A percentile compares a stretch with the other conserved stretches of the same genome.
These are phyloP conservation scores for Gerris buenoi DNA, from an alignment of 1,140 invertebrate species.

Conservation along the genomic window DNA sequence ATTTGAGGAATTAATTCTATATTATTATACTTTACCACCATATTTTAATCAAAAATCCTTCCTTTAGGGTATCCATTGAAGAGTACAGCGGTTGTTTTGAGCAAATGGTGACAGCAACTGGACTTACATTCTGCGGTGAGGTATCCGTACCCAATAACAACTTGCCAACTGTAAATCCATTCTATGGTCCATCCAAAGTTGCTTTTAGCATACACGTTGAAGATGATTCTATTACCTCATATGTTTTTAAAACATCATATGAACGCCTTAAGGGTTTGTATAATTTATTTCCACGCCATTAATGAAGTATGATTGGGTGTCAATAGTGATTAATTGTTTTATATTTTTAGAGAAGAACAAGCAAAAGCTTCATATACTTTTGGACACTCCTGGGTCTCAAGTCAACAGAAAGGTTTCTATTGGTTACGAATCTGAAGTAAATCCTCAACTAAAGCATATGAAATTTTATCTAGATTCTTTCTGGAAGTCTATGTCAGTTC, in stretches of 20 bases:
- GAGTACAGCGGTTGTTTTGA: slow-evolving; percentile 52
- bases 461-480: slow-evolving; percentile 41
- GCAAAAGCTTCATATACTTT: slow-evolving; percentile 8
- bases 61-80: slow-evolving; percentile 24
- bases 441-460: slow-evolving; percentile 36
- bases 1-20: no score
- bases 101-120: slow-evolving; percentile 46
- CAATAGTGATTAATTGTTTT: neutral
- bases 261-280: slow-evolving; percentile 20
- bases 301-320: no score
- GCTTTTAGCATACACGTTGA: slow-evolving; percentile 44
- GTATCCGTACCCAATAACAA: slow-evolving; percentile 37
- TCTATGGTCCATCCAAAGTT: slow-evolving; percentile 42
- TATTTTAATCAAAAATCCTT: no score
- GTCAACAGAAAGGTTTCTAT: slow-evolving; percentile 41
- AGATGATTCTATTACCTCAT: slow-evolving; percentile 38
- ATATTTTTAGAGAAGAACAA: neutral
- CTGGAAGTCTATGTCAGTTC: slow-evolving; percentile 35
- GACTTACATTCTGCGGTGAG: slow-evolving; percentile 51
- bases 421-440: slow-evolving; percentile 31
- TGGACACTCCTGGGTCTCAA: slow-evolving; percentile 53
- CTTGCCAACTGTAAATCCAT: slow-evolving; percentile 33
- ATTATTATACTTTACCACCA: no score
- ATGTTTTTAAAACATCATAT: slow-evolving; percentile 38
- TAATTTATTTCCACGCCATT: neutral